Conservation (phyloP, 2,888 invertebrate genomes). For the Monoplex corrugatus region DNA sequence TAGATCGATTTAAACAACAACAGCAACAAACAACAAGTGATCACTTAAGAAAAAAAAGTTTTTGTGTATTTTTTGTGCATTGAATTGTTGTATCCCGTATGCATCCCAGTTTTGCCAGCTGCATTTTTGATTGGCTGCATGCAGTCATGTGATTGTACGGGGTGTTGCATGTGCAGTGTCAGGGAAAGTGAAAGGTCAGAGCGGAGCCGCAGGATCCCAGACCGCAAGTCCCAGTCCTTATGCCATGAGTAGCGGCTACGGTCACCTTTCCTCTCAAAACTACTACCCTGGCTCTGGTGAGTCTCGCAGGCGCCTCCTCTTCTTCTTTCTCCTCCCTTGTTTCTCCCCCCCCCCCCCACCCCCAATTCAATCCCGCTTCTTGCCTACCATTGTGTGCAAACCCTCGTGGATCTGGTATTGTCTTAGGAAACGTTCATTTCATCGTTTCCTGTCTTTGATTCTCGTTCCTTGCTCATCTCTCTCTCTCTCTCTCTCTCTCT, state of each 20-base stretch:
- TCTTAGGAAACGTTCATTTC: neutral
- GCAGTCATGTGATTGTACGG: neutral
- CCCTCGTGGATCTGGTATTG: neutral
- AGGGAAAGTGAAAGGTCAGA: slow-evolving; percentile 53
- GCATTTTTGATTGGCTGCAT: slow-evolving; percentile 30
- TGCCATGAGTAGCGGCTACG: slow-evolving; percentile 53
- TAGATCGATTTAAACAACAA: too few relatives aligned
- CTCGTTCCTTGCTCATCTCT: neutral
- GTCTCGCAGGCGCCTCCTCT: neutral
- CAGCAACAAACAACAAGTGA: too few relatives aligned
- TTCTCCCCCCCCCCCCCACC: neutral
- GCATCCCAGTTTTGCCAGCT: neutral
- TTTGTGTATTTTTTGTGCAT: neutral
- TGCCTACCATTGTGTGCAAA: too few relatives aligned
- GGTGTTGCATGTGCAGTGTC: slow-evolving; percentile 51
- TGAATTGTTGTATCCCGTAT: neutral
- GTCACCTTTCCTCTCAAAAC: slow-evolving; percentile 46
- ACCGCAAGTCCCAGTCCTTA: slow-evolving; percentile 49
- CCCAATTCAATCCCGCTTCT: neutral
- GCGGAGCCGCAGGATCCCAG: slow-evolving; percentile 50
- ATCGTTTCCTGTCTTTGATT: neutral
- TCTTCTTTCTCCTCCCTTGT: neutral
- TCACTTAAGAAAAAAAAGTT: neutral
- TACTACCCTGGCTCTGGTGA: slow-evolving; percentile 53
- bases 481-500: neutral